Evolutionary conservation across 2,113 vertebrate species (phyloP), one percentile per base, ranked within the genome.

Genomic region (Peromyscus maniculatus): DNA sequence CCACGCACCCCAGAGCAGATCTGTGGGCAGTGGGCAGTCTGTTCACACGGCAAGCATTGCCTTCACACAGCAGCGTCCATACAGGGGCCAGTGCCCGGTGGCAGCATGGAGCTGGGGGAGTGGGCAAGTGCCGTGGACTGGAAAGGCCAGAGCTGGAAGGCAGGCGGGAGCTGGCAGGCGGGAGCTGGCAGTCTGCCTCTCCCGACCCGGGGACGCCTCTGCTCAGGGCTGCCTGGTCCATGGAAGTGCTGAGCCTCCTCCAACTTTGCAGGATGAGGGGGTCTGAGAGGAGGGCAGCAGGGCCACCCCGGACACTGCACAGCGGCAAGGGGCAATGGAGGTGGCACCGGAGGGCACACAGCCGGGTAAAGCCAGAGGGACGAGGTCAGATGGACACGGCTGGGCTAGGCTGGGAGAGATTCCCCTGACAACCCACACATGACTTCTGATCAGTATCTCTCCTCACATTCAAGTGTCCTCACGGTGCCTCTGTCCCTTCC

Each of bases 401-500:
- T 28, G 4, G 84, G 17, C 67, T 43, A 7, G 78, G 9, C 24
- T 15, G 12, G 84, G 33, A 21, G 12, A 13, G 7, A 24, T 67
- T 16, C 8, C 19, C 31, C 46, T 0, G 33, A 52, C 13, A 13
- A 57, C n/a, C 28, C 22, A 31, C 7, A 2, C 7, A 4, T 17
- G 26, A 4, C 10, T 66, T 52, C 8, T 39, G 31, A 1, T 11
- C 43, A 6, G 4, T 17, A 24, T 64, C 87, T 82, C 74, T 12
- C 39, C 16, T 13, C 15, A 22, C 1, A 9, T 19, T 19, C n/a
- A 13, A 22, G 28, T 0, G 6, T 24, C 77, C 55, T 62, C 49
- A 0, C 4, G 5, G 49, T 0, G 0, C 17, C 31, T 11, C 89
- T n/a, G 26, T 22, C 19, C 33, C 39, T 24, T 26, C 66, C 59